Conservation (phyloP, 1,140 invertebrate genomes). For the Brachionus angularis region DNA sequence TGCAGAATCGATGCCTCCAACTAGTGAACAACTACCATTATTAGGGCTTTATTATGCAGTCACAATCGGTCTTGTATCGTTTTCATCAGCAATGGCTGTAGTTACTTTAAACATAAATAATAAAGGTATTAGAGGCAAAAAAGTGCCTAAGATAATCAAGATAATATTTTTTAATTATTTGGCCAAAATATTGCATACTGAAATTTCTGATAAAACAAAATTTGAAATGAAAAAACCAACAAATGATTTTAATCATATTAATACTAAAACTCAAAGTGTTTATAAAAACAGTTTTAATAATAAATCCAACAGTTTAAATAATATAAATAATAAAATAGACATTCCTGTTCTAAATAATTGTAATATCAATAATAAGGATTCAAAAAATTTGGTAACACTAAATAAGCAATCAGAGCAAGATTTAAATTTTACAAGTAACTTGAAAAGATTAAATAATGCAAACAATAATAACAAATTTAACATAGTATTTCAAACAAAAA, state of each 20-base stretch:
- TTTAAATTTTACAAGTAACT: too few species aligned
- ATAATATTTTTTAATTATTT: conserved; percentile 65
- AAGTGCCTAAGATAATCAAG: conserved; percentile 68
- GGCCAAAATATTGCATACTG: conserved; percentile 60
- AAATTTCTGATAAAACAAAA: conserved; percentile 51
- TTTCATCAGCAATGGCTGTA: conserved; percentile 75
- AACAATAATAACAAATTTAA: too few species aligned
- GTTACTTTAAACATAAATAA: conserved; percentile 75
- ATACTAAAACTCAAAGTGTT: not conserved
- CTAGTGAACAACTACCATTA: conserved; percentile 77
- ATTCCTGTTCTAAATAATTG: not conserved
- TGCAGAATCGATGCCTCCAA: conserved; percentile 80
- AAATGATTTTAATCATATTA: not conserved
- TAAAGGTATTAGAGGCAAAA: conserved; percentile 71
- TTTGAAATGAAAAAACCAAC: not conserved
- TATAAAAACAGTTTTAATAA: not conserved
- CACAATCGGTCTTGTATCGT: conserved; percentile 81
- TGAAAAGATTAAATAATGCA: too few species aligned
- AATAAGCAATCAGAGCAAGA: not conserved
- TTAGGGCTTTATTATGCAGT: conserved; percentile 87
- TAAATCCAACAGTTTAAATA: not conserved
- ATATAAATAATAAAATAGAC: not conserved
- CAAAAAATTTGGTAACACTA: not conserved
- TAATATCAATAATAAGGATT: not conserved
- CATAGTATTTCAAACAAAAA: too few species aligned